phyloP scores from a whole-genome alignment of 2,888 invertebrate species.

The Portevinia maculata region DNA sequence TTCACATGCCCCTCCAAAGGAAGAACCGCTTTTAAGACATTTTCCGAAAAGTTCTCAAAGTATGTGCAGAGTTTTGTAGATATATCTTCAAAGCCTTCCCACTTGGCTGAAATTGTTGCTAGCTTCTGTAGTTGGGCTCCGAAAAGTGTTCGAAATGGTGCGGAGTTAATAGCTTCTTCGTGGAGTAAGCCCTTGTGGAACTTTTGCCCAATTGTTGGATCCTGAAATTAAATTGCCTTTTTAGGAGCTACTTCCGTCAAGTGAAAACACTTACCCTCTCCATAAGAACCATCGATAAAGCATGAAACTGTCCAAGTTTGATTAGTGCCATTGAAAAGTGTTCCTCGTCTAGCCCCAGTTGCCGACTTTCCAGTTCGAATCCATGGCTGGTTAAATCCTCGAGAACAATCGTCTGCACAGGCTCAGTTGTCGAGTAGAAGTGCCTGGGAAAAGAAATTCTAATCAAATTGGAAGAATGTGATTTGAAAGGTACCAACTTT shows the following conservation, averaged over 20 bases:
- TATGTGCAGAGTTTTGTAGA: slow-evolving; percentile 80
- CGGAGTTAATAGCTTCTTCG: slow-evolving; percentile 7
- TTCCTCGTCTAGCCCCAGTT: slow-evolving; percentile 83
- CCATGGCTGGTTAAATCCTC: slow-evolving; percentile 81
- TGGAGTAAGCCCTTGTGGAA: slow-evolving; percentile 77
- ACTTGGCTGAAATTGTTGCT: slow-evolving; percentile 77
- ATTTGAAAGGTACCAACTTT: slow-evolving; percentile 75
- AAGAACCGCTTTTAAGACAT: slow-evolving; percentile 70
- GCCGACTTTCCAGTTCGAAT: slow-evolving; percentile 84
- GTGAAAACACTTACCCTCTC: slow-evolving; percentile 81
- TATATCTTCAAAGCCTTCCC: slow-evolving; percentile 81
- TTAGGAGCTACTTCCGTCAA: neutral
- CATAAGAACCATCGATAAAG: slow-evolving; percentile 83
- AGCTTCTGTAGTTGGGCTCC: slow-evolving; percentile 76
- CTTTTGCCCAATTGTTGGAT: slow-evolving; percentile 75
- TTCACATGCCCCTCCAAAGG: slow-evolving; percentile 76
- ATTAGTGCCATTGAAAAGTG: slow-evolving; percentile 84
- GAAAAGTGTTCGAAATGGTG: slow-evolving; percentile 9
- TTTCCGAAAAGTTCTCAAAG: slow-evolving; percentile 72
- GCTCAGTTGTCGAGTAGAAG: slow-evolving; percentile 78
- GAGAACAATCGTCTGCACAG: slow-evolving; percentile 80
- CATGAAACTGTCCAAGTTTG: slow-evolving; percentile 84
- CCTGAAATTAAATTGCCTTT: slow-evolving; percentile 63
- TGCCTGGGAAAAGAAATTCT: slow-evolving; percentile 75
- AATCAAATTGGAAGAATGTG: neutral